Conservation (phyloP, 2,113 vertebrate species). For the Solenodon paradoxus region DNA sequence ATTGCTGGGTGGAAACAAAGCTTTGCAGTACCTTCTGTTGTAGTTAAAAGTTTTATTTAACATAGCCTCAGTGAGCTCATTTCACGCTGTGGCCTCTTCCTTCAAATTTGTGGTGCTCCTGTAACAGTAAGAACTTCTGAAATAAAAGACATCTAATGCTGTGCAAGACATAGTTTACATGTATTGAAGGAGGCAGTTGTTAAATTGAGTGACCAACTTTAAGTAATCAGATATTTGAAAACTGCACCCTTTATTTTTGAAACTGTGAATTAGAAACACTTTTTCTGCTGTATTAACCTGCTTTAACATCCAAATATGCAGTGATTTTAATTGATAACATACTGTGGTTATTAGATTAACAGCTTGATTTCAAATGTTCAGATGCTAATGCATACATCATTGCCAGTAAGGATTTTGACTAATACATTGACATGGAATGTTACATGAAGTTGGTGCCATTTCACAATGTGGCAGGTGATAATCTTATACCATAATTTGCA, state of each 20-base stretch:
- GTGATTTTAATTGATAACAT: constrained; percentile 73
- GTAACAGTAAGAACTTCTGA: constrained; percentile 79
- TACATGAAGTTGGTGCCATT: constrained; percentile 64
- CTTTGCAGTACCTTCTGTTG: constrained; percentile 61
- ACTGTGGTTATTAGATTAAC: constrained; percentile 72
- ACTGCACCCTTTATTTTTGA: constrained; percentile 71
- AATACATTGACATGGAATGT: constrained; percentile 57
- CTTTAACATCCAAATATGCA: constrained; percentile 71
- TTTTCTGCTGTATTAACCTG: constrained; percentile 62
- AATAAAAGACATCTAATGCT: constrained; percentile 80
- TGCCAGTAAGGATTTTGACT: constrained; percentile 47
- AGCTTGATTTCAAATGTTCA: constrained; percentile 56
- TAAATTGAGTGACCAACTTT: constrained; percentile 59
- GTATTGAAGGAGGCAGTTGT: constrained; percentile 74
- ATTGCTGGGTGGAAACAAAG: constrained; percentile 44
- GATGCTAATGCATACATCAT: constrained; percentile 48
- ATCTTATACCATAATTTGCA: constrained; percentile 54
- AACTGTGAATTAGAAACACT: constrained; percentile 76
- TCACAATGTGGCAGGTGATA: constrained; percentile 55
- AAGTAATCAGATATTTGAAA: constrained; percentile 74
- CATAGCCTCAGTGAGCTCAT: constrained; percentile 71
- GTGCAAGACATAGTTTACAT: constrained; percentile 81
- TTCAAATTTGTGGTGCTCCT: constrained; percentile 80
- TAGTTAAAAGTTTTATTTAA: constrained; percentile 73
- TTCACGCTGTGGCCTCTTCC: constrained; percentile 80